Evolutionary conservation across 2,113 vertebrate genomes (phyloP), one percentile per base, ranked within the genome.

Genomic region (Mobula hypostoma): DNA sequence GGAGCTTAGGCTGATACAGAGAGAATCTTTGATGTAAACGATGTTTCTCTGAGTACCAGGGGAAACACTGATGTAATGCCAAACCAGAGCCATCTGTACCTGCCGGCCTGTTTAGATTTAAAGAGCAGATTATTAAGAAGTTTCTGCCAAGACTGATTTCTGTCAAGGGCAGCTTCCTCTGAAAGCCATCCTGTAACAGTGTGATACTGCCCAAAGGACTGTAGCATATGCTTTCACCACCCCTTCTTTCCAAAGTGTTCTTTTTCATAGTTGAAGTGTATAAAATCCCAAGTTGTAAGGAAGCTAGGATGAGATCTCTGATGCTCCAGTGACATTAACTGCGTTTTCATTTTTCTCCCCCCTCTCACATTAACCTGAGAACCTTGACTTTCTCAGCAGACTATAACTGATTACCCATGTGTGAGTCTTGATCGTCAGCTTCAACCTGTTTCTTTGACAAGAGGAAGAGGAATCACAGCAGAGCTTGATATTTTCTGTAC

Each of bases 1-100:
- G 61, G 61, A 90, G 85, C 29, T 90, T 19, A 66, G 61, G n/a
- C 61, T 66, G 85, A 19, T 32, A 90, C 85, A 90, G 85, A 90
- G 58, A 66, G 15, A 32, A 8, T 14, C 61, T 90, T 68, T 90
- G 85, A 90, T 32, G 29, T 66, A 66, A 66, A 32, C 29, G 14
- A 90, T 12, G 61, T 68, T 66, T 90, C 5, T 90, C 61, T 90
- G 61, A 90, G 61, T 66, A 66, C 61, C 61, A 68, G 12, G 29
- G 61, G 61, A 90, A 48, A 90, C 32, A 66, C 29, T 19, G 61
- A 90, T 66, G 29, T 17, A 29, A 90, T 90, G 61, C 85, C 58
- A 90, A 66, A 61, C 85, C 61, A 66, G 17, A 63, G 85, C 85
- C 61, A 90, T 90, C 85, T 90, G 29, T 32, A 36, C 29, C 85